Evolutionary conservation across 1,140 invertebrate species (phyloP).

Genomic region (Drosophila baimaii): DNA sequence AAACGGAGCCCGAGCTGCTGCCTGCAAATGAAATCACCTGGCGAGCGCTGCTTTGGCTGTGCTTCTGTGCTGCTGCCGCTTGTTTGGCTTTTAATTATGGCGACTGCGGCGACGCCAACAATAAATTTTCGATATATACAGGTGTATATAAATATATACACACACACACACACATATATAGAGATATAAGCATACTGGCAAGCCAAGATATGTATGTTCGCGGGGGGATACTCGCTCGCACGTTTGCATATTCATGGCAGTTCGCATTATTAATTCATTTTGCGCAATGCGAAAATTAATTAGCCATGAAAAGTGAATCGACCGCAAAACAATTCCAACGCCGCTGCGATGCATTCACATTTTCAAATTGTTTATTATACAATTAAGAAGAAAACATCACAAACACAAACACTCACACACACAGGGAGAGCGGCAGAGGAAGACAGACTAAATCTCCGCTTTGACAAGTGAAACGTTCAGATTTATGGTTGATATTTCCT

Average conservation of each 20-base stretch:
- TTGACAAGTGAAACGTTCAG: conserved; percentile 29
- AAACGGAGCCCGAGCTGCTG: conserved; percentile 26
- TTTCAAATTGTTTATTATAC: conserved; percentile 64
- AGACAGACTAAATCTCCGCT: conserved; percentile 23
- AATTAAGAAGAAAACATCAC: conserved; percentile 26
- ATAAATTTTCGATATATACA: conserved; percentile 65
- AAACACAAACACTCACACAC: background rate
- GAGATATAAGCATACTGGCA: conserved; percentile 18
- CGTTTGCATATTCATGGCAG: conserved; percentile 80
- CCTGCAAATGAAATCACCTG: conserved; percentile 80
- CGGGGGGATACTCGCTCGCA: conserved; percentile 27
- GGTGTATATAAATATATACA: conserved; percentile 19
- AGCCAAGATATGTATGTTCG: conserved; percentile 47
- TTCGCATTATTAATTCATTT: conserved; percentile 80
- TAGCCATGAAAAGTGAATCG: conserved; percentile 83
- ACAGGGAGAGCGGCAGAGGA: too few species aligned
- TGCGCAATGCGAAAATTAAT: conserved; percentile 83
- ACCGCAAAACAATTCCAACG: conserved; percentile 72
- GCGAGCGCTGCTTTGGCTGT: conserved; percentile 33
- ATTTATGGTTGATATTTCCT: conserved; percentile 54
- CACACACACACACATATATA: conserved; percentile 2
- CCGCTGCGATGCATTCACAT: conserved; percentile 46
- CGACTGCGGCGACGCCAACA: conserved; percentile 72
- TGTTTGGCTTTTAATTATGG: conserved; percentile 82
- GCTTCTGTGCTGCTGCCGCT: conserved; percentile 55